These are phyloP conservation scores for Salvator merianae DNA, from an alignment of 2,113 vertebrate genomes.

Conservation along the genomic window DNA sequence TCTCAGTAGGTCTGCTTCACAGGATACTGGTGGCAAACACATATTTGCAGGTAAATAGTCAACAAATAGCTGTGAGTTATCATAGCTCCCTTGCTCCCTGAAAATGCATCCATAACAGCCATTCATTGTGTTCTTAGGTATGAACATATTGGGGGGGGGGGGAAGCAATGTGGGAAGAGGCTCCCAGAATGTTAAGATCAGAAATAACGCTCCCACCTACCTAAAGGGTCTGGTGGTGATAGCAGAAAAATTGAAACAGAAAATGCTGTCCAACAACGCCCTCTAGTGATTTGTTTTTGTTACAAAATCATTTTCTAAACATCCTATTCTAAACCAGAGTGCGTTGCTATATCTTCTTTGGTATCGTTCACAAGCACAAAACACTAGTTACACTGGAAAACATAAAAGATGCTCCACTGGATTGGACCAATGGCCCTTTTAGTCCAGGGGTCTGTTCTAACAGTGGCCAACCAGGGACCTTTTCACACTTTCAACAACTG, in stretches of 20 bases:
- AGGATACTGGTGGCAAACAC: too few species aligned
- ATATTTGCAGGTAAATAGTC: too few species aligned
- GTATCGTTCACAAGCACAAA: neutral
- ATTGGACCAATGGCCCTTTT: neutral
- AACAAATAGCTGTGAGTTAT: neutral
- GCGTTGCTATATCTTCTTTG: slow-evolving; percentile 20
- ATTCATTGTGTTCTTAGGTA: too few species aligned
- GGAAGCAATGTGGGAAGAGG: neutral
- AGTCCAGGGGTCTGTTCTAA: too few species aligned
- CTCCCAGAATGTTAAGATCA: slow-evolving; percentile 2
- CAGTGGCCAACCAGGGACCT: too few species aligned
- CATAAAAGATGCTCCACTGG: too few species aligned
- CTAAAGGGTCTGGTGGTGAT: neutral
- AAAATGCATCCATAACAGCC: too few species aligned
- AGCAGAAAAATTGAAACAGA: slow-evolving; percentile 34
- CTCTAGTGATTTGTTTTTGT: slow-evolving; percentile 73
- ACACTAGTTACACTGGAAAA: too few species aligned
- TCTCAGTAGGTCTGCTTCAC: neutral
- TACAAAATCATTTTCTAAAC: slow-evolving; percentile 17
- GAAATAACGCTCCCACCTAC: neutral
- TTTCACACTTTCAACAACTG: too few species aligned
- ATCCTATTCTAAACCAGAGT: neutral
- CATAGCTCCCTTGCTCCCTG: too few species aligned
- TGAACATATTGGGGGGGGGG: too few species aligned
- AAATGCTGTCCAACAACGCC: slow-evolving; percentile 74